Conservation (phyloP, 1,140 invertebrate genomes). For the Adelges cooleyi region DNA sequence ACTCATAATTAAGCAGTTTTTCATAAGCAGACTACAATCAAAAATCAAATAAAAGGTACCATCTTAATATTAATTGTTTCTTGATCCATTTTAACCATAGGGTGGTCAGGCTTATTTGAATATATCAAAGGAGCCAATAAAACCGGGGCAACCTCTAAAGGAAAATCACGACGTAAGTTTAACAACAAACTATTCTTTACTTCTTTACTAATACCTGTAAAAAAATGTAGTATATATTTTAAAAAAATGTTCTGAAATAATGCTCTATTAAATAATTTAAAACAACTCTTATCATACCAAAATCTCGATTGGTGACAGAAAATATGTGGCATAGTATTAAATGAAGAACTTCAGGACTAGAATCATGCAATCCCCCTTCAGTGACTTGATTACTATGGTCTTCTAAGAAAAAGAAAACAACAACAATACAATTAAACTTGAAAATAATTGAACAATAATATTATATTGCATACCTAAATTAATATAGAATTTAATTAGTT, state of each 20-base stretch:
- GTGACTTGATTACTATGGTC: constrained; percentile 36
- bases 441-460: too few species aligned
- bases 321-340: constrained; percentile 47
- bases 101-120: constrained; percentile 55
- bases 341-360: constrained; percentile 75
- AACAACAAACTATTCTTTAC: constrained; percentile 67
- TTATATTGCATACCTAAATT: constrained; percentile 48
- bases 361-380: constrained; percentile 74
- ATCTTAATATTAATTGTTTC: too few species aligned
- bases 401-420: neutral
- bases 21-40: too few species aligned
- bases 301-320: constrained; percentile 36
- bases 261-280: too few species aligned
- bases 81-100: constrained; percentile 45
- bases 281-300: constrained; percentile 37
- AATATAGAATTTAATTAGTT: constrained; percentile 70
- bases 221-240: too few species aligned
- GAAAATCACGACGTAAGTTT: constrained; percentile 72
- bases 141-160: constrained; percentile 71
- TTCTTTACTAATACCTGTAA: constrained; percentile 51
- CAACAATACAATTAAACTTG: too few species aligned
- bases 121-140: constrained; percentile 77
- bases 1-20: too few species aligned
- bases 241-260: too few species aligned
- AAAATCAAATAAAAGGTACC: too few species aligned